A percentile compares a stretch with the other conserved stretches of the same genome.
Evolutionary conservation across 2,888 invertebrate species (phyloP).

Genomic region (Phengaris arion): DNA sequence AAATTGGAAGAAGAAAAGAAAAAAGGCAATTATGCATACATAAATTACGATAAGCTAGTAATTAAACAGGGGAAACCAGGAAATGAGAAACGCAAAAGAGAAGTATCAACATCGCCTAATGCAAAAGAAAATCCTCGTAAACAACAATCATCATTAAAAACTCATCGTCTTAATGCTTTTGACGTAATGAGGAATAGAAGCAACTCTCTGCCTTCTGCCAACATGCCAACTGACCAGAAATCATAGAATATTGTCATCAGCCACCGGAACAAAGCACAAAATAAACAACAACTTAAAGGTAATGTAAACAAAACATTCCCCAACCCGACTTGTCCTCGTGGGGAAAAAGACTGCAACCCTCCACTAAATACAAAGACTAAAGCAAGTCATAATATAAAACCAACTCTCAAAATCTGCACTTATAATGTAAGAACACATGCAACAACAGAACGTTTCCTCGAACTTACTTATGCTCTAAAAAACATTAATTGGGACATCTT

Average conservation of each 20-base stretch:
- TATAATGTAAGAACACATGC: too few relatives aligned
- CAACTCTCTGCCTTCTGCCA: slow-evolving; percentile 28
- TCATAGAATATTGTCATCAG: slow-evolving; percentile 32
- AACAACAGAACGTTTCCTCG: too few relatives aligned
- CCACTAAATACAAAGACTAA: neutral
- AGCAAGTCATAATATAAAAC: too few relatives aligned
- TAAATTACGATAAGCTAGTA: slow-evolving; percentile 32
- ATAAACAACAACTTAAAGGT: slow-evolving; percentile 2
- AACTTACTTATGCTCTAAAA: too few relatives aligned
- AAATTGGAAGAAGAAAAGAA: slow-evolving; percentile 30
- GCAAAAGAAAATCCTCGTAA: too few relatives aligned
- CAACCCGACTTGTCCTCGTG: slow-evolving; percentile 36
- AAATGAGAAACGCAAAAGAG: too few relatives aligned
- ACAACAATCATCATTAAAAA: too few relatives aligned
- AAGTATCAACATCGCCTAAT: too few relatives aligned
- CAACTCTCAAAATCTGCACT: too few relatives aligned
- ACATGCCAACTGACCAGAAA: neutral
- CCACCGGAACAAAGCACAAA: slow-evolving; percentile 21
- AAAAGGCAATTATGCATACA: slow-evolving; percentile 30
- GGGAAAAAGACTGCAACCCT: slow-evolving; percentile 37
- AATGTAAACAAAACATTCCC: slow-evolving; percentile 31
- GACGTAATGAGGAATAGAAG: slow-evolving; percentile 32
- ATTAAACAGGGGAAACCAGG: too few relatives aligned
- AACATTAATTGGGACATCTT: too few relatives aligned
- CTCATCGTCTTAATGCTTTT: slow-evolving; percentile 28